Conservation (phyloP, 2,113 vertebrate species). For the Cebus imitator region DNA sequence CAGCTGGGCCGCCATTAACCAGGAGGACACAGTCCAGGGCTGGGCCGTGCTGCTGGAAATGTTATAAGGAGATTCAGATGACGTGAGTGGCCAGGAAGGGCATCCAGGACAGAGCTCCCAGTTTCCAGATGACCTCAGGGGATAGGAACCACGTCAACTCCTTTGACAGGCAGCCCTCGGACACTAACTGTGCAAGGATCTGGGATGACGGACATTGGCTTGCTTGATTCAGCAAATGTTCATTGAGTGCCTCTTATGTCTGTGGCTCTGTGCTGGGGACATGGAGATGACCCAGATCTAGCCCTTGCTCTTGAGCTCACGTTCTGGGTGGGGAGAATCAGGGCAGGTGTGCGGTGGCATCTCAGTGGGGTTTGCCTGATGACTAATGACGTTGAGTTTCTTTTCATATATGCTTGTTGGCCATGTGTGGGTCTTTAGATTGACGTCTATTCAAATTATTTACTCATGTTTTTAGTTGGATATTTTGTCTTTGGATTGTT, state of each 20-base stretch:
- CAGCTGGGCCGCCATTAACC: background rate
- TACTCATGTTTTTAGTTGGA: background rate
- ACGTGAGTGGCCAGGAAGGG: rapidly evolving
- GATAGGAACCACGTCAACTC: background rate
- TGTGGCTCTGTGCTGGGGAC: background rate
- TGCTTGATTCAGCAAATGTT: background rate
- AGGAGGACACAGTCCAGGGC: background rate
- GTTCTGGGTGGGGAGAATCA: background rate
- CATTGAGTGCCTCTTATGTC: rapidly evolving
- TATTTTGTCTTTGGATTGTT: background rate
- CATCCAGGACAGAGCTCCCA: too few species aligned
- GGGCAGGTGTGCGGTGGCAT: background rate
- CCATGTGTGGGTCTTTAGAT: background rate
- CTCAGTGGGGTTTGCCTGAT: background rate
- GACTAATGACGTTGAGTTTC: background rate
- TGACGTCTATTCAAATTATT: background rate
- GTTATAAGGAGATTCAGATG: background rate
- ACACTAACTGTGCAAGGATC: background rate
- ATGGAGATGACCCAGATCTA: background rate
- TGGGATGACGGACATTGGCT: rapidly evolving
- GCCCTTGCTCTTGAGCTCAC: background rate
- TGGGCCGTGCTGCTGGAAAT: background rate
- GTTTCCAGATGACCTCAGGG: background rate
- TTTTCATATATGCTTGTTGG: background rate
- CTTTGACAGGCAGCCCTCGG: background rate